Conservation (phyloP, 2,797 vertebrate species). For the Bradypus variegatus region DNA sequence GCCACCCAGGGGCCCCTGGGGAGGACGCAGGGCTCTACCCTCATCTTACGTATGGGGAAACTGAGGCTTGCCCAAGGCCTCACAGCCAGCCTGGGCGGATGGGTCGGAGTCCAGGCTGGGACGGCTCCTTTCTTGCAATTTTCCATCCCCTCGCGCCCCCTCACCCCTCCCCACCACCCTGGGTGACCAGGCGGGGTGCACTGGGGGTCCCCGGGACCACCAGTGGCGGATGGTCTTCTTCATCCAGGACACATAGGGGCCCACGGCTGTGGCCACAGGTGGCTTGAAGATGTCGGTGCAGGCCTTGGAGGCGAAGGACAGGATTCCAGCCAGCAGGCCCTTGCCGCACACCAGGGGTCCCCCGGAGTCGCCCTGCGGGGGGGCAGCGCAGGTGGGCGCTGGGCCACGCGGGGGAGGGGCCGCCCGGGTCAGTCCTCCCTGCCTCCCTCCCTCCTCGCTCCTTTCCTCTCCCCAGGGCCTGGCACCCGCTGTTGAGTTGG, state of each 20-base stretch:
- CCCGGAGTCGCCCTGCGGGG: constrained; percentile 45
- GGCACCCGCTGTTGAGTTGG: not conserved
- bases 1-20: too few species aligned
- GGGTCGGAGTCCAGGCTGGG: too few species aligned
- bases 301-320: not conserved
- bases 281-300: not conserved
- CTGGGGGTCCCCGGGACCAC: too few species aligned
- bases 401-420: not conserved
- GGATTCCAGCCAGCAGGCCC: not conserved
- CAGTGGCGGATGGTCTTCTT: not conserved
- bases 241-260: constrained; percentile 50
- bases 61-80: not conserved
- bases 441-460: too few species aligned
- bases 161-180: not conserved
- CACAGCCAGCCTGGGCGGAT: too few species aligned
- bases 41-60: not conserved
- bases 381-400: not conserved
- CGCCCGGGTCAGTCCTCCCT: too few species aligned
- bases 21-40: too few species aligned
- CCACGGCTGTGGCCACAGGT: not conserved
- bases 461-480: not conserved
- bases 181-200: not conserved
- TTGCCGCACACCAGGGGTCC: constrained; percentile 42
- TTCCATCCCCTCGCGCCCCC: not conserved
- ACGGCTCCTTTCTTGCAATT: not conserved